These are phyloP conservation scores for Mesoclemmys tuberculata DNA, from an alignment of 2,113 vertebrate species.

Conservation along the genomic window DNA sequence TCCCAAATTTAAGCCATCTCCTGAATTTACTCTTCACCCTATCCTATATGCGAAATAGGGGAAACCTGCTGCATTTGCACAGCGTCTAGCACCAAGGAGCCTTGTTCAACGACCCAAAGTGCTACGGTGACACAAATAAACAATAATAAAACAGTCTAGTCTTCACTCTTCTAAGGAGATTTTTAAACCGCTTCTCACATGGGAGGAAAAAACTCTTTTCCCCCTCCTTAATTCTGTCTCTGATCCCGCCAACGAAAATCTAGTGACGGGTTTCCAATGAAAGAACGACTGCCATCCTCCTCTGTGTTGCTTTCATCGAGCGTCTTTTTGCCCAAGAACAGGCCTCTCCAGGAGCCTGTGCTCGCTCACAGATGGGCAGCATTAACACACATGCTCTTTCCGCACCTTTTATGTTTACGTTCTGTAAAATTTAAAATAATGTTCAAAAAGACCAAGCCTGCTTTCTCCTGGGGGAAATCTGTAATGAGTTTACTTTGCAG, in stretches of 20 bases:
- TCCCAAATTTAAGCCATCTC: neutral
- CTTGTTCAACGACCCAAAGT: neutral
- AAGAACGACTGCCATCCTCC: neutral
- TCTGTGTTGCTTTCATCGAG: too few species aligned
- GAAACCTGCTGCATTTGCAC: neutral
- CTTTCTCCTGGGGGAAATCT: constrained; percentile 23
- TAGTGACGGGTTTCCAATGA: neutral
- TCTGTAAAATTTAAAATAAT: neutral
- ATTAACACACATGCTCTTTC: neutral
- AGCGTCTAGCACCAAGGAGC: neutral
- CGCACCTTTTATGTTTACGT: neutral
- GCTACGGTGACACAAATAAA: neutral
- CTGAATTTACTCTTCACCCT: too few species aligned
- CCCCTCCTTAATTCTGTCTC: neutral
- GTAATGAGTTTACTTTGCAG: constrained; percentile 28
- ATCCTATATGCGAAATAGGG: neutral
- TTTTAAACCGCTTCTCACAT: neutral
- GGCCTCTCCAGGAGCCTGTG: neutral
- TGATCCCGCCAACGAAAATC: neutral
- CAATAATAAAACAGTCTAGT: neutral
- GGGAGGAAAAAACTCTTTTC: too few species aligned
- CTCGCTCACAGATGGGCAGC: neutral
- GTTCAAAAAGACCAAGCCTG: neutral
- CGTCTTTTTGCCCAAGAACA: neutral
- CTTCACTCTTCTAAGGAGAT: neutral